phyloP scores from a whole-genome alignment of 2,888 invertebrate species.

The Ethmia dodecea region DNA sequence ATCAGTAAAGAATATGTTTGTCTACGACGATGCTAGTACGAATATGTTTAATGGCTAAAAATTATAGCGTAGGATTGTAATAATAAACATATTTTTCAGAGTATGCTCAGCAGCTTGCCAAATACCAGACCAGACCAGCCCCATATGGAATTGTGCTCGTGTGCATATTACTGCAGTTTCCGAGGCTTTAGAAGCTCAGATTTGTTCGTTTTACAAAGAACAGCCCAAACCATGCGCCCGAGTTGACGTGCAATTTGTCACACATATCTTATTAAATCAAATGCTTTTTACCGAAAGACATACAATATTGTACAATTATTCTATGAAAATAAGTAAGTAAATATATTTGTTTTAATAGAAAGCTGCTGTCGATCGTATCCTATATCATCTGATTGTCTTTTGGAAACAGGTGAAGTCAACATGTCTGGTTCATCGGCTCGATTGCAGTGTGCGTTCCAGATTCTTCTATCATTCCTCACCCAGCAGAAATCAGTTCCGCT shows the following conservation, averaged over 20 bases:
- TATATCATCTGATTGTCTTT: no score
- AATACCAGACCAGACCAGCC: conserved; percentile 37
- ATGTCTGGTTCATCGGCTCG: conserved; percentile 81
- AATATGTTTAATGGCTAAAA: no score
- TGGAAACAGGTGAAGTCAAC: conserved; percentile 71
- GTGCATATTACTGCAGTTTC: conserved; percentile 30
- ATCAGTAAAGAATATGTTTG: no score
- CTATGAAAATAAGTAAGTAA: conserved; percentile 51
- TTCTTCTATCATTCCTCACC: conserved; percentile 37
- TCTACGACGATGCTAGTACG: no score
- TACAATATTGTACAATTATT: conserved; percentile 34
- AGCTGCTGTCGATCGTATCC: no score
- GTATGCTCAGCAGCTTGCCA: conserved; percentile 63
- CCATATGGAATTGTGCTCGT: conserved; percentile 43
- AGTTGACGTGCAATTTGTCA: conserved; percentile 32
- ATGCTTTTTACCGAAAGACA: conserved; percentile 32
- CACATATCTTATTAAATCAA: conserved; percentile 37
- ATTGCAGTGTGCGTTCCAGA: conserved; percentile 73
- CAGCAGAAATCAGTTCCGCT: conserved; percentile 32
- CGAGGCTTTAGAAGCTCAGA: conserved; percentile 25
- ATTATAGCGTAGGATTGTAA: no score
- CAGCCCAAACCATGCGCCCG: conserved; percentile 40
- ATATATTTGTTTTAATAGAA: no score
- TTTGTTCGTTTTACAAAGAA: conserved; percentile 22
- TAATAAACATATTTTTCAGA: conserved; percentile 24